A percentile compares a stretch with the other conserved stretches of the same genome.
phyloP scores from a whole-genome alignment of 2,113 vertebrate species.

The Hippopotamus amphibius region DNA sequence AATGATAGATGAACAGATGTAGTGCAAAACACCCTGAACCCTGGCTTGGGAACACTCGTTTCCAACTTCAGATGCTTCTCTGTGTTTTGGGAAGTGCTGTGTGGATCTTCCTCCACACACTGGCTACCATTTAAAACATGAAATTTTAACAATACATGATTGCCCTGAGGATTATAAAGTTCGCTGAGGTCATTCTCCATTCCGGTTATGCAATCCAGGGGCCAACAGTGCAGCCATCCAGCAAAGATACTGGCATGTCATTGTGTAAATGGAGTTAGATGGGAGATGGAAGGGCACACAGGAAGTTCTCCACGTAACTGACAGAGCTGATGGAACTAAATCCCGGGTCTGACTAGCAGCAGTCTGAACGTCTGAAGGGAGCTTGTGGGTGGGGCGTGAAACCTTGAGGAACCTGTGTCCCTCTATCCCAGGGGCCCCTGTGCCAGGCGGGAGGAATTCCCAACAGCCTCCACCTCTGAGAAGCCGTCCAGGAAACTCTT shows the following conservation, averaged over 20 bases:
- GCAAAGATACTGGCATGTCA: not conserved
- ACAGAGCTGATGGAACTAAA: not conserved
- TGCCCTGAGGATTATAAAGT: not conserved
- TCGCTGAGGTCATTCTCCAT: not conserved
- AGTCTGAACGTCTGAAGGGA: not conserved
- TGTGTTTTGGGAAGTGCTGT: not conserved
- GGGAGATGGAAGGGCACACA: not conserved
- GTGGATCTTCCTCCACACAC: not conserved
- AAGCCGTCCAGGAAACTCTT: not conserved
- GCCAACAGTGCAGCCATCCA: not conserved
- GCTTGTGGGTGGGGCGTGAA: not conserved
- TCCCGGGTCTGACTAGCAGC: not conserved
- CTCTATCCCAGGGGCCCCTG: accelerated
- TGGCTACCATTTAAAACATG: not conserved
- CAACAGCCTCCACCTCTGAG: not conserved
- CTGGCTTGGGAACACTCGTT: not conserved
- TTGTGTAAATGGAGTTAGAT: no score
- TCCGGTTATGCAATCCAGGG: not conserved
- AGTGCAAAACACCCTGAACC: not conserved
- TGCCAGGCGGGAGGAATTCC: not conserved
- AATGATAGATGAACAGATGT: accelerated
- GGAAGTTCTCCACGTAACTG: not conserved
- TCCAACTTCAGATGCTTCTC: not conserved
- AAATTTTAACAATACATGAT: not conserved
- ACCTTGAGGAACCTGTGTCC: not conserved